Conservation (phyloP, 2,797 vertebrate species). For the Takifugu ocellatus region DNA sequence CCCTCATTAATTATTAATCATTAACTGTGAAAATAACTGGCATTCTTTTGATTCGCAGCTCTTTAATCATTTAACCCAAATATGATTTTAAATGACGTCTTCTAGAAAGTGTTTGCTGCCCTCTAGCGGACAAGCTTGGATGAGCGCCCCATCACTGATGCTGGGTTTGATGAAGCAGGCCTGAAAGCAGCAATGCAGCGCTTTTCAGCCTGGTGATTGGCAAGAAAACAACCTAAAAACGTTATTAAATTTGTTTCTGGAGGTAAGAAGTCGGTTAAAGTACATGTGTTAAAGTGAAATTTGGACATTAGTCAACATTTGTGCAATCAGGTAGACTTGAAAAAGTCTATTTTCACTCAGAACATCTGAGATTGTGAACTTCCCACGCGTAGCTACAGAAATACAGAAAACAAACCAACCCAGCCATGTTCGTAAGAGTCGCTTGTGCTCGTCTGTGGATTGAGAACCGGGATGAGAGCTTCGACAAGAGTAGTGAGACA, state of each 20-base stretch:
- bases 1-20: neutral
- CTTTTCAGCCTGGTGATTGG: constrained; percentile 5
- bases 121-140: constrained; percentile 10
- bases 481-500: no score
- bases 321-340: neutral
- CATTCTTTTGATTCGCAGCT: neutral
- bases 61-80: constrained; percentile 5
- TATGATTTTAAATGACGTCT: constrained; percentile 15
- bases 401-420: neutral
- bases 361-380: neutral
- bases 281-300: neutral
- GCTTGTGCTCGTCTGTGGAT: neutral
- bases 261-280: constrained; percentile 33
- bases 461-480: no score
- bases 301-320: neutral
- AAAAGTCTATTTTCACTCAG: neutral
- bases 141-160: neutral
- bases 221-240: constrained; percentile 21
- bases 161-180: neutral
- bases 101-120: constrained; percentile 10
- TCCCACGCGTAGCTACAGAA: neutral
- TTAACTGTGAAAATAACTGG: neutral
- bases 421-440: neutral
- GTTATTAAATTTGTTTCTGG: constrained; percentile 23
- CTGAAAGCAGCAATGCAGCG: neutral